Base-by-base conservation (phyloP, 2,113 vertebrate species). In the Acrocephalus arundinaceus region DNA sequence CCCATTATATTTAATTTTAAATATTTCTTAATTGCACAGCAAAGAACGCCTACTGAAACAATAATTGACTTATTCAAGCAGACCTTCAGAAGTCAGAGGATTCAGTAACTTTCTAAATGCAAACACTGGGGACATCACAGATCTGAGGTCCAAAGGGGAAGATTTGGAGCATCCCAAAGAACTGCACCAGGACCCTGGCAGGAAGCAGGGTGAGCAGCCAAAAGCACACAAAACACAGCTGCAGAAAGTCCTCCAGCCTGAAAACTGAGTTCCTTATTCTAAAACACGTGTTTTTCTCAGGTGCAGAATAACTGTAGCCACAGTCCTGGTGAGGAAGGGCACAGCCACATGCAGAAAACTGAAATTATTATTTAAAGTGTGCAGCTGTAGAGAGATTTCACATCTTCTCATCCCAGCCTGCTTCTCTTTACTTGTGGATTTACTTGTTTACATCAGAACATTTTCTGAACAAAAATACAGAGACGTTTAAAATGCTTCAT, bases 51-150 rank as follows among this genome's bases (percentile, higher is more conserved):
- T 23, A n/a, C 43, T 37, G 22, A 52, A 82, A 51, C 21, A 48
- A 48, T 25, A 78, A 46, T 25, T 23, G 39, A 54, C 16, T 46
- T 45, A 31, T 11, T 39, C 65, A 82, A 82, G 65, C 23, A 72
- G 65, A 49, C 11, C 71, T 51, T 86, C 24, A 30, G 15, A 58
- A 74, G 24, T 8, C 51, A 65, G 54, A 82, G 19, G 57, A 43
- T 25, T 54, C 66, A 67, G 49, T 4, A 48, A 35, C 52, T 82
- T 67, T 67, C 61, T 62, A 41, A 62, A 78, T 7, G 6, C 67
- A 75, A 71, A 14, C n/a, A 11, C 0, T 4, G 2, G 17, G 31
- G 11, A 59, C 28, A 19, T 21, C 16, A 2, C 1, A 3, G 58
- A 21, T n/a, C 41, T 61, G 41, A 20, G 18, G 5, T 51, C 27